These are phyloP conservation scores for Liparis tanakae DNA, from an alignment of 2,797 vertebrate species.

Conservation along the genomic window DNA sequence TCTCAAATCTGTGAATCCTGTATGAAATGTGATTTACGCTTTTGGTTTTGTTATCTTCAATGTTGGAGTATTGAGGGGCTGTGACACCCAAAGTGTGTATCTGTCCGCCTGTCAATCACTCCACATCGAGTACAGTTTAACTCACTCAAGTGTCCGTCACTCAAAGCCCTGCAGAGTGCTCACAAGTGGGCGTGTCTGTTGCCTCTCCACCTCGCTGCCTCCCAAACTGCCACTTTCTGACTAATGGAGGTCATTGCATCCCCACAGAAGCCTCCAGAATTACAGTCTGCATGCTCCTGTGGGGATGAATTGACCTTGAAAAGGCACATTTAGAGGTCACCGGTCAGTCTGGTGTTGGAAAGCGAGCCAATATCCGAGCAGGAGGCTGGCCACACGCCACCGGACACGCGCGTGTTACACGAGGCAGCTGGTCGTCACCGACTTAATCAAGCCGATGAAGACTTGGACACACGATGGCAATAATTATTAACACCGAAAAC, in stretches of 20 bases:
- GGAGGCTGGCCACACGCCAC: constrained; percentile 10
- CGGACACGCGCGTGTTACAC: constrained; percentile 17
- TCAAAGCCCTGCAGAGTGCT: no score
- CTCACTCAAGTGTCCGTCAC: no score
- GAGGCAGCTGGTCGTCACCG: constrained; percentile 35
- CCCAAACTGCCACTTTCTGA: constrained; percentile 21
- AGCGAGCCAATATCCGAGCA: constrained; percentile 22
- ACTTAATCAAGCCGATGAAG: constrained; percentile 8
- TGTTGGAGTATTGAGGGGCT: neutral
- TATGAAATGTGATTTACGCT: neutral
- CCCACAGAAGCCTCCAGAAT: no score
- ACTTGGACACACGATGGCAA: neutral
- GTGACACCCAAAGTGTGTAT: neutral
- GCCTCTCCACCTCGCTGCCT: neutral
- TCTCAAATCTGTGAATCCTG: neutral
- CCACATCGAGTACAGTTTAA: neutral
- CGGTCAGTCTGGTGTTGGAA: constrained; percentile 23
- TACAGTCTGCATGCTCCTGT: constrained; percentile 3
- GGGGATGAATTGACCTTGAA: constrained; percentile 38
- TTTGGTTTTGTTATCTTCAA: no score
- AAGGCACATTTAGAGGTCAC: constrained; percentile 32
- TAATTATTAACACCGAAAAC: neutral
- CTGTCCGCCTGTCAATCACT: neutral
- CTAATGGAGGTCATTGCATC: no score
- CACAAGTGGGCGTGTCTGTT: no score